These are phyloP conservation scores for Eupithecia vulgata DNA, from an alignment of 2,888 invertebrate species.

Conservation along the genomic window DNA sequence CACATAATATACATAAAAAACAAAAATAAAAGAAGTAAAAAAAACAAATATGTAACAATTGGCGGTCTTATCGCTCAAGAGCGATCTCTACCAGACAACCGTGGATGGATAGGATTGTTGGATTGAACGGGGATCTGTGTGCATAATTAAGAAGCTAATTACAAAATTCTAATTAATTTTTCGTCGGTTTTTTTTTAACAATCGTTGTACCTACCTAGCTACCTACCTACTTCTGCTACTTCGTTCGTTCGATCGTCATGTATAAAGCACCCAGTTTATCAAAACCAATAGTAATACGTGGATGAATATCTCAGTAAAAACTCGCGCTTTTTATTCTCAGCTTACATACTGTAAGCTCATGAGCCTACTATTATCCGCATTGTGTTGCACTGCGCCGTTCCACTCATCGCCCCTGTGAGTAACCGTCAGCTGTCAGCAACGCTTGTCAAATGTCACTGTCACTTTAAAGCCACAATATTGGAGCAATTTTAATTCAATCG, in stretches of 20 bases:
- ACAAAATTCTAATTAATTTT: too few relatives aligned
- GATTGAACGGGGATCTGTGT: too few relatives aligned
- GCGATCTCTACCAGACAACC: too few relatives aligned
- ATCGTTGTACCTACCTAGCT: too few relatives aligned
- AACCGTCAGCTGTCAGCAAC: slow-evolving; percentile 72
- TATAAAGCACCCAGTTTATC: background rate
- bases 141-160: too few relatives aligned
- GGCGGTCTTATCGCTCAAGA: too few relatives aligned
- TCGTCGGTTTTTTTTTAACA: too few relatives aligned
- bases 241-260: background rate
- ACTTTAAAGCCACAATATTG: slow-evolving; percentile 74
- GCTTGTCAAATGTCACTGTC: slow-evolving; percentile 79
- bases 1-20: too few relatives aligned
- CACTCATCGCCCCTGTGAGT: slow-evolving; percentile 47
- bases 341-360: background rate
- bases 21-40: too few relatives aligned
- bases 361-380: slow-evolving; percentile 22
- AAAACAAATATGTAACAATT: too few relatives aligned
- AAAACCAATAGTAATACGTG: background rate
- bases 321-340: background rate
- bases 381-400: slow-evolving; percentile 42
- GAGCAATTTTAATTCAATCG: slow-evolving; percentile 79
- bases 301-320: background rate
- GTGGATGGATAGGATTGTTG: too few relatives aligned
- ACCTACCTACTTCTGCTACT: too few relatives aligned